Base-by-base conservation (phyloP, 2,888 invertebrate genomes). In the Pediacus dermestoides region DNA sequence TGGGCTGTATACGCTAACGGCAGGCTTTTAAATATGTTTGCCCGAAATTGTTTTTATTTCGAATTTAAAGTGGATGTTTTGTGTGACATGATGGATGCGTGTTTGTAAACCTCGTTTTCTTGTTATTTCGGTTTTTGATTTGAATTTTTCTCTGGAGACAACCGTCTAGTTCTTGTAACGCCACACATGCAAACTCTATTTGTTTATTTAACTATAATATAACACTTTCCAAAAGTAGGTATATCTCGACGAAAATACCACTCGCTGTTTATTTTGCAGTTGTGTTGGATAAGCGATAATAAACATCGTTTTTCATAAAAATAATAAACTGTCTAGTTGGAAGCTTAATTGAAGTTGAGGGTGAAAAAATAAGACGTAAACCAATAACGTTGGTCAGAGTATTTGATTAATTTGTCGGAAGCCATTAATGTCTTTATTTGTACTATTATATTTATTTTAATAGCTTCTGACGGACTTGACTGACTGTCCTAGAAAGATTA, bases 351-450 rank as follows among this genome's bases (percentile, higher is more conserved):
- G 23, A 10, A 23, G 8, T 23, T n/a, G 23, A 23, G 23, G 23
- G 23, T 23, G 23, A 23, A 23, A 23, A 23, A 23, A 23, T 23
- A 7, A 9, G 44, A 49, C 50, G 46, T 46, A 53, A 56, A 50
- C 54, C 55, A 54, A 56, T 58, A 53, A 52, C 45, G 48, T 50
- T 48, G 44, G 47, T 50, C 46, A 41, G 51, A 55, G 52, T 55
- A 59, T 60, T 59, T 54, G 52, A 60, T 59, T 58, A 60, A 59
- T 60, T 58, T 58, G 60, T 57, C 58, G 42, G 48, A 47, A 48
- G 51, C 54, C 56, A 60, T 60, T 60, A 58, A 56, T 52, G 58
- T 58, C 52, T 56, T 57, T 58, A 58, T 55, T 44, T 50, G 51
- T 44, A 50, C 48, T 51, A 51, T 52, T 44, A 23, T 23, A 23